Base-by-base conservation (phyloP, 1,140 invertebrate species). In the Drosophila sp. region DNA sequence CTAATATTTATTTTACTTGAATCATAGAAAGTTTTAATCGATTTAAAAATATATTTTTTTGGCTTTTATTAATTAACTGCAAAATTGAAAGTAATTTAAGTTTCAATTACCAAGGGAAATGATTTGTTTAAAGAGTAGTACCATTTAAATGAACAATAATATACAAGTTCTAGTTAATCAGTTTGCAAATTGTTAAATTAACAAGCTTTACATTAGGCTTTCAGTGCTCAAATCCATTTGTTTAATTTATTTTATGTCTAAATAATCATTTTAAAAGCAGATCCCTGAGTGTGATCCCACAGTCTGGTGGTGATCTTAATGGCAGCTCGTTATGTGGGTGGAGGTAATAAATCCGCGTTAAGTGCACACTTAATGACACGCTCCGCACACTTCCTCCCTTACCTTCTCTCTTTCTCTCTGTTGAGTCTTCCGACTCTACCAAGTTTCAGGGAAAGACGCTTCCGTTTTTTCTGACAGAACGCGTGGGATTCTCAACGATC, bases 321-420 rank as follows among this genome's bases (percentile, higher is more conserved):
- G 62, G 16, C 27, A 14, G 51, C 13, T 61, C 51, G 29, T 71
- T 9, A 56, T 62, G 80, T 84, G 76, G 80, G 66, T 57, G 76
- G 34, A 79, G 80, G 76, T 84, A 66, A 84, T 83, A 83, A 83
- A 73, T 84, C 73, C 64, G 58, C 54, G 77, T 86, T 83, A 86
- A 83, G 77, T 77, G 80, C 61, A 45, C 71, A 66, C 64, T 83
- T 83, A 78, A 65, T 45, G 64, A 38, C 16, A 40, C 51, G 40
- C 34, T 21, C 21, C 4, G 25, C 53, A 9, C 36, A 50, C 16
- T 18, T 36, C 63, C 56, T 72, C 76, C 51, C 45, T 25, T 29
- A 9, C 48, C 16, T 7, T 50, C 7, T 6, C 25, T 34, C 5
- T 34, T 29, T n/a, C 27, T 53, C 40, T 45, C 48, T 48, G 27